Percentiles rank a stretch among this genome's conserved stretches.
Conservation (phyloP, 2,113 vertebrate genomes). For the Nyctibius bracteatus region DNA sequence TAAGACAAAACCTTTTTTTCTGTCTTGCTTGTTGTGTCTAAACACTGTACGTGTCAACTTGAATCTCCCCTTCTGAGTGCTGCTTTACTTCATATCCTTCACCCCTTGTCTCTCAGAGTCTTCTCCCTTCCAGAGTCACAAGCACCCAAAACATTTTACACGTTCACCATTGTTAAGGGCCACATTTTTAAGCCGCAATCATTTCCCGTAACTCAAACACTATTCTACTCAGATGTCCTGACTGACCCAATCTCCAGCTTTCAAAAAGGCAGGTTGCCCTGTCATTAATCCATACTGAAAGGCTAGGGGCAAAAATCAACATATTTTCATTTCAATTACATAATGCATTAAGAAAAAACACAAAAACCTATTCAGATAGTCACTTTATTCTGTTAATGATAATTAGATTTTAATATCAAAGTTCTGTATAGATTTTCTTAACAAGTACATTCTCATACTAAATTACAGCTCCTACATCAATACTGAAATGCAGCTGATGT, state of each 20-base stretch:
- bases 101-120: not conserved
- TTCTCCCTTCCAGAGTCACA: not conserved
- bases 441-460: slow-evolving; percentile 2
- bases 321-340: not conserved
- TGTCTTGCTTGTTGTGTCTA: not conserved
- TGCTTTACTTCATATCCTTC: not conserved
- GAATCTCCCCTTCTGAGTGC: not conserved
- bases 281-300: not conserved
- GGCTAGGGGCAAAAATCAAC: not conserved
- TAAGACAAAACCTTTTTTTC: not conserved
- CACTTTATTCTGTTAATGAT: slow-evolving; percentile 10
- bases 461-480: slow-evolving; percentile 7
- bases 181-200: not conserved
- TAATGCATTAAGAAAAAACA: not conserved
- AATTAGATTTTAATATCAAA: slow-evolving; percentile 46
- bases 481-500: not conserved
- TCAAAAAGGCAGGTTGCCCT: not conserved
- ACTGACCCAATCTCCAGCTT: not conserved
- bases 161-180: not conserved
- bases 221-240: too few species aligned
- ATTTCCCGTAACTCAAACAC: not conserved
- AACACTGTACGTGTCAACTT: not conserved
- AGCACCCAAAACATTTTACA: not conserved
- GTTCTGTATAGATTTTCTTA: slow-evolving; percentile 36
- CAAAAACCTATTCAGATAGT: not conserved